Evolutionary conservation across 2,797 vertebrate genomes (phyloP), one percentile per base, ranked within the genome.

Genomic region (Melanotaenia maccullochi): DNA sequence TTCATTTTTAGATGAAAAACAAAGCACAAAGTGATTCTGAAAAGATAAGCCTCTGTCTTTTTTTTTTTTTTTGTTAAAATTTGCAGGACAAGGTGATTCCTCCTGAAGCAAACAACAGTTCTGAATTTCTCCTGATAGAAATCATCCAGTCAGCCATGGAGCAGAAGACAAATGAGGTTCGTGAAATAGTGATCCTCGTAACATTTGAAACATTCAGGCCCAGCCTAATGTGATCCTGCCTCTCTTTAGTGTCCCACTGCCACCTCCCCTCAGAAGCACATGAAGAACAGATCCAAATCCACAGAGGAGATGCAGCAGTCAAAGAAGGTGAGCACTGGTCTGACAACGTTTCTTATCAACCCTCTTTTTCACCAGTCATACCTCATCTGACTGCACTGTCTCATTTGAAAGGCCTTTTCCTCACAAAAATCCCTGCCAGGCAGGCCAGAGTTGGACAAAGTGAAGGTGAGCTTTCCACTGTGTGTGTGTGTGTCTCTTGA

Each of bases 391-490:
- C 36, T 42, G 5, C 20, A 11, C 7, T 51, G 12, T 74, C 20
- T 78, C 44, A 13, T 61, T 35, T 78, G 58, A 9, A 79, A 96
- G 96, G 90, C 93, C 28, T 93, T 96, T 85, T 93, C 94, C 44
- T 91, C 95, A 60, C 96, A 96, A 87, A 96, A 96, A 68, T 96
- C 96, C 0, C 94, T 96, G 47, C 96, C 96, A 28, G 95, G 93
- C 25, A 89, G 93, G 76, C 92, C 93, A 60, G 95, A 96, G 73
- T 85, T 95, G 76, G 94, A 95, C 9, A 90, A 89, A 68, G 92
- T 95, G 51, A 95, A 96, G 93, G 96, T 95, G 65, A 88, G 80
- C 18, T 63, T 9, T 74, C 12, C 13, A 33, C 28, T 9, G 11
- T 58, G 16, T 36, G 28, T 25, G 3, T 52, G 28, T 63, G 18